Evolutionary conservation across 2,113 vertebrate genomes (phyloP).

Genomic region (Tretioscincus oriximinensis): DNA sequence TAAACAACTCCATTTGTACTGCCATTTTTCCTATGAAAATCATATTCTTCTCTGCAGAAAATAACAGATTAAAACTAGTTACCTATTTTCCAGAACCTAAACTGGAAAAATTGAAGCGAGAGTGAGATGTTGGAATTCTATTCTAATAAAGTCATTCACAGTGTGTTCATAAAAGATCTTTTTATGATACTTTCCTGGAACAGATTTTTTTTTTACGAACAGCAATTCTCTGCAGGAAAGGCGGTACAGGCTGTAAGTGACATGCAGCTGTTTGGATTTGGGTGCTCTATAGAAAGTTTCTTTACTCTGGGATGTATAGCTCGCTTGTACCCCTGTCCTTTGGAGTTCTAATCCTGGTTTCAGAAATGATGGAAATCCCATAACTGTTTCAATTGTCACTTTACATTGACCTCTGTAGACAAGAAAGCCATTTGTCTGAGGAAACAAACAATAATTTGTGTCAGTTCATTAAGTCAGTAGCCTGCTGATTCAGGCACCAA

Average conservation of each 20-base stretch:
- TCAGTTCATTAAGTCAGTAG: constrained; percentile 64
- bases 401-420: constrained; percentile 52
- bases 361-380: constrained; percentile 45
- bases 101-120: too few species aligned
- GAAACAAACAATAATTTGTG: constrained; percentile 59
- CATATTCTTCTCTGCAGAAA: background rate
- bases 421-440: constrained; percentile 44
- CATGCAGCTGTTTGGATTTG: constrained; percentile 2
- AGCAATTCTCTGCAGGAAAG: background rate
- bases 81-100: too few species aligned
- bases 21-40: background rate
- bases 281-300: constrained; percentile 11
- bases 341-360: constrained; percentile 41
- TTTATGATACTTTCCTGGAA: background rate
- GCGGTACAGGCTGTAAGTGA: background rate
- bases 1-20: background rate
- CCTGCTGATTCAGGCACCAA: constrained; percentile 61
- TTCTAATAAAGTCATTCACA: background rate
- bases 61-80: background rate
- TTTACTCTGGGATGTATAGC: background rate
- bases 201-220: accelerated
- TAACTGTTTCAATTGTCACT: constrained; percentile 56
- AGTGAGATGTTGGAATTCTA: background rate
- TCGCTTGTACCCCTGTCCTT: constrained; percentile 12
- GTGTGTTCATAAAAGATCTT: background rate